Evolutionary conservation across 2,113 vertebrate species (phyloP).

Genomic region (Chamaetylas fuelleborni): DNA sequence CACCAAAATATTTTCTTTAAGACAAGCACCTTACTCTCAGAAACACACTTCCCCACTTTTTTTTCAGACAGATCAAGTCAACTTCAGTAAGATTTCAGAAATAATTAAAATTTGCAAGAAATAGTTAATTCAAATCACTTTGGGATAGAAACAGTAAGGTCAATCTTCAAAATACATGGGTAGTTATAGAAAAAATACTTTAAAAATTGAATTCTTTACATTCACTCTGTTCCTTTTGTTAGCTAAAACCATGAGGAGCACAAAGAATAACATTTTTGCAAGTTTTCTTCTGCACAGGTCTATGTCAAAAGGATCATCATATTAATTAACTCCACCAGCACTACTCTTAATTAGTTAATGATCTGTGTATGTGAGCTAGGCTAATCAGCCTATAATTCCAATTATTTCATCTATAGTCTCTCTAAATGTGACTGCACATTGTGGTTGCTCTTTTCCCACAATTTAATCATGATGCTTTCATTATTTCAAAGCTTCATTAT

Average conservation of each 20-base stretch:
- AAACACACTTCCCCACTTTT: background rate
- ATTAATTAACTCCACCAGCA: background rate
- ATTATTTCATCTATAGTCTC: background rate
- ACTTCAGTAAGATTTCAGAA: background rate
- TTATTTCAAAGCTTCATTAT: background rate
- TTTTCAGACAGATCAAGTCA: background rate
- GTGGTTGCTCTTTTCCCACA: background rate
- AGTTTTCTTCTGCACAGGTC: background rate
- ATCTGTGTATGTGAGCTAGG: background rate
- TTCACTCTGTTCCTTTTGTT: background rate
- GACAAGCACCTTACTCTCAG: background rate
- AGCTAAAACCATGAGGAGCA: background rate
- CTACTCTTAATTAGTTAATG: background rate
- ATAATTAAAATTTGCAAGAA: background rate
- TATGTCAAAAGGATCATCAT: background rate
- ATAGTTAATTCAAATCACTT: background rate
- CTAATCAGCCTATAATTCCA: background rate
- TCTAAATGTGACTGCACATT: background rate
- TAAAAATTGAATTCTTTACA: background rate
- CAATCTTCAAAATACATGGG: background rate
- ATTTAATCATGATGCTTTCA: background rate
- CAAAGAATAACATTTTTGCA: background rate
- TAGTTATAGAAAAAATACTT: background rate
- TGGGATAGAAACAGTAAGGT: background rate
- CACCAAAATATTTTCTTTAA: background rate